Percentiles rank a stretch among this genome's conserved stretches.
Evolutionary conservation across 2,888 invertebrate genomes (phyloP).

Genomic region (Agrilus cyanescens): DNA sequence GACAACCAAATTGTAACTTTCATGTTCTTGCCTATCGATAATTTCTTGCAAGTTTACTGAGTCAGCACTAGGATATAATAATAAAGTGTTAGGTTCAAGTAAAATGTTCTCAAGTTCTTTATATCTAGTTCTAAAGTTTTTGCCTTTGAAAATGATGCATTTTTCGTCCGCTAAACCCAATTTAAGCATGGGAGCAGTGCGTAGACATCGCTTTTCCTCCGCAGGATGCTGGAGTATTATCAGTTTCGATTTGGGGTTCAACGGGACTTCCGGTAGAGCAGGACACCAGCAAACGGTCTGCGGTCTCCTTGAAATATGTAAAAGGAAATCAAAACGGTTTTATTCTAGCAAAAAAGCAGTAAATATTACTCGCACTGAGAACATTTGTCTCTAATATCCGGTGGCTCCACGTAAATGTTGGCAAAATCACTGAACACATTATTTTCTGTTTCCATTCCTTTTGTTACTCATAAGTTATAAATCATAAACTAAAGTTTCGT

Average conservation of each 20-base stretch:
- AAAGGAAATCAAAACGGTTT: conserved; percentile 4
- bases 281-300: conserved; percentile 82
- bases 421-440: conserved; percentile 60
- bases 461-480: no score
- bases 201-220: conserved; percentile 78
- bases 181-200: conserved; percentile 82
- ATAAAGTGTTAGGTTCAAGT: conserved; percentile 52
- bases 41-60: conserved; percentile 56
- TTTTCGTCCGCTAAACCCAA: conserved; percentile 61
- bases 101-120: conserved; percentile 55
- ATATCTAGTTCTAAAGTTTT: conserved; percentile 68
- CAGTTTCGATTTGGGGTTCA: conserved; percentile 58
- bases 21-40: conserved; percentile 32
- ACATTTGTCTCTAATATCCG: conserved; percentile 59
- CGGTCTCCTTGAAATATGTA: conserved; percentile 55
- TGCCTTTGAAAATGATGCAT: conserved; percentile 71
- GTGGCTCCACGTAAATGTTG: conserved; percentile 66
- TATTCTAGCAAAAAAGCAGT: background rate
- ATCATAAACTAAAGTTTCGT: no score
- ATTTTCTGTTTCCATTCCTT: conserved; percentile 17
- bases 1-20: conserved; percentile 60
- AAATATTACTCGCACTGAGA: conserved; percentile 58
- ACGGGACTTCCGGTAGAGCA: conserved; percentile 59
- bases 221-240: conserved; percentile 87
- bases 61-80: conserved; percentile 69